Conservation (phyloP, 2,888 invertebrate genomes). For the Exephanes ischioxanthus region DNA sequence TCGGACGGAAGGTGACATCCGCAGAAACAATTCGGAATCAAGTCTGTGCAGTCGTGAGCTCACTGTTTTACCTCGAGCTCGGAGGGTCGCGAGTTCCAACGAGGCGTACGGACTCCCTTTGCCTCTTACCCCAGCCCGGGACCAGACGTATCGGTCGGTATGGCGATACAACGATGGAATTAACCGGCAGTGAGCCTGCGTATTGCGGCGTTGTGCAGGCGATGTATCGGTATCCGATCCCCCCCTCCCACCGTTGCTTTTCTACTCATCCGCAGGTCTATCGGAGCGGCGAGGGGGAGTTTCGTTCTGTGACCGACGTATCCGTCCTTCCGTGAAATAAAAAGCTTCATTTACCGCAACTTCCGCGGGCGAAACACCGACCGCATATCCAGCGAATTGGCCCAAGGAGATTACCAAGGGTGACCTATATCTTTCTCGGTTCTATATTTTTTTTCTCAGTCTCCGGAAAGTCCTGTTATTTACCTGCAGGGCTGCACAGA, state of each 20-base stretch:
- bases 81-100: not conserved
- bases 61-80: not conserved
- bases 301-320: constrained; percentile 80
- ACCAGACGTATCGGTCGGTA: not conserved
- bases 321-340: constrained; percentile 81
- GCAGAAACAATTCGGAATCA: constrained; percentile 74
- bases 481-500: not conserved
- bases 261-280: constrained; percentile 34
- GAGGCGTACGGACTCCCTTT: not conserved
- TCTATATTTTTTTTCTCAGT: not conserved
- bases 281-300: constrained; percentile 62
- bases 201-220: not conserved
- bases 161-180: not conserved
- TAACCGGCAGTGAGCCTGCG: not conserved
- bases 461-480: not conserved
- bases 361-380: constrained; percentile 69
- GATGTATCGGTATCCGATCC: constrained; percentile 45
- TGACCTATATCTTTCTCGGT: not conserved
- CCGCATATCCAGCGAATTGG: constrained; percentile 67
- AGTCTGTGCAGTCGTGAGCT: constrained; percentile 63
- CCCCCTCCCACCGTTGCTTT: constrained; percentile 16
- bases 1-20: constrained; percentile 67
- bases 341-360: constrained; percentile 80
- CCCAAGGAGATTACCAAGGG: not conserved
- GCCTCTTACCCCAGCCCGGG: not conserved